Evolutionary conservation across 1,140 invertebrate species (phyloP).

Genomic region (Aphelinus certus): DNA sequence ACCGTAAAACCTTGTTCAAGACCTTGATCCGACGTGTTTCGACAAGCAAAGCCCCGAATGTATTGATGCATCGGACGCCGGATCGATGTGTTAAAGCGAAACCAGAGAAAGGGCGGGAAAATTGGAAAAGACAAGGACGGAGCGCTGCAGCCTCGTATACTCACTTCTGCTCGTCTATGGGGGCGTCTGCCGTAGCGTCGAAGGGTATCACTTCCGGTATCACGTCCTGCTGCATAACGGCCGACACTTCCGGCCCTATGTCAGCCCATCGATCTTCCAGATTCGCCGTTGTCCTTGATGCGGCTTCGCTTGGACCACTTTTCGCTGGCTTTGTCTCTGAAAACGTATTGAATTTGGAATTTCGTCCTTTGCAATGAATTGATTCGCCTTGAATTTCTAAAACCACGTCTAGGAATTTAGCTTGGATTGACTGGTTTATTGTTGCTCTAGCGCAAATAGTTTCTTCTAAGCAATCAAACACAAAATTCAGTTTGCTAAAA

Average conservation of each 20-base stretch:
- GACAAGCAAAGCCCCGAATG: too few relatives aligned
- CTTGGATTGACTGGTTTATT: too few relatives aligned
- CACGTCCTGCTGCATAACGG: slow-evolving; percentile 70
- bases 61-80: too few relatives aligned
- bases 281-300: slow-evolving; percentile 17
- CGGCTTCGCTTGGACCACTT: neutral
- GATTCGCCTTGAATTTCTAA: too few relatives aligned
- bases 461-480: too few relatives aligned
- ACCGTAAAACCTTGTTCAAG: too few relatives aligned
- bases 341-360: neutral
- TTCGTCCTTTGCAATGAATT: too few relatives aligned
- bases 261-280: slow-evolving; percentile 79
- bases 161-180: slow-evolving; percentile 91
- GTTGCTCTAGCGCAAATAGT: too few relatives aligned
- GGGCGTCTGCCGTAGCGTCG: slow-evolving; percentile 83
- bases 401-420: too few relatives aligned
- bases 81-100: too few relatives aligned
- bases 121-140: slow-evolving; percentile 21
- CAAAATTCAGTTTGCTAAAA: too few relatives aligned
- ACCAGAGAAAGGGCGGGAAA: neutral
- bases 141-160: slow-evolving; percentile 37
- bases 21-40: too few relatives aligned
- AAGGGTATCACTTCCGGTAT: slow-evolving; percentile 80
- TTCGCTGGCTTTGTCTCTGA: slow-evolving; percentile 19
- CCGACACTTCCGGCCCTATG: slow-evolving; percentile 74